Conservation (phyloP, 30 jellyfish, hydroid and myxozoan species). For the Hydractinia echinata region DNA sequence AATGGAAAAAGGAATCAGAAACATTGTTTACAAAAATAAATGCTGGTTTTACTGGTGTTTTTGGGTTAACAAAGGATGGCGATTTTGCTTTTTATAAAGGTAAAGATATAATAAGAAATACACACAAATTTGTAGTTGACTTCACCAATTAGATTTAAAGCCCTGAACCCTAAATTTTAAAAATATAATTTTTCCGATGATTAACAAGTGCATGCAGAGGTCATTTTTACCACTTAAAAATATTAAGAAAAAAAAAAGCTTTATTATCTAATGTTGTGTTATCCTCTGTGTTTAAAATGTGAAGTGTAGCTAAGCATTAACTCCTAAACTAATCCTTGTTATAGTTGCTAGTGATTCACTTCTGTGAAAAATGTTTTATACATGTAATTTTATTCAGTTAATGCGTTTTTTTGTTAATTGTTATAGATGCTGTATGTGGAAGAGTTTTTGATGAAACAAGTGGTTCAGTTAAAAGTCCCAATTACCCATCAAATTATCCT, state of each 20-base stretch:
- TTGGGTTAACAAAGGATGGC: slow-evolving; percentile 62
- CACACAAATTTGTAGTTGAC: too few relatives aligned
- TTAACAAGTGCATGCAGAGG: too few relatives aligned
- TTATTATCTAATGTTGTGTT: too few relatives aligned
- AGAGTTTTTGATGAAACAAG: slow-evolving; percentile 53
- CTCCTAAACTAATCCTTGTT: too few relatives aligned
- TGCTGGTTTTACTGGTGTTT: slow-evolving; percentile 65
- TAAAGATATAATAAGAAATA: background rate
- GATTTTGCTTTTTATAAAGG: slow-evolving; percentile 51
- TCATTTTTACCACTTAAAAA: too few relatives aligned
- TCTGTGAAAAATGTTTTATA: too few relatives aligned
- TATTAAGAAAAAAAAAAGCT: too few relatives aligned
- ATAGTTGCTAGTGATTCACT: too few relatives aligned
- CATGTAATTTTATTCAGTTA: too few relatives aligned
- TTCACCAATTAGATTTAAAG: background rate
- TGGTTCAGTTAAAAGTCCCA: slow-evolving; percentile 84
- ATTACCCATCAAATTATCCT: slow-evolving; percentile 69
- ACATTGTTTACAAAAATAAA: slow-evolving; percentile 34
- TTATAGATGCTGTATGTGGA: slow-evolving; percentile 76
- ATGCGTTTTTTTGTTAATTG: background rate
- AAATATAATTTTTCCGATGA: too few relatives aligned
- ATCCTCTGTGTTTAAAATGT: too few relatives aligned
- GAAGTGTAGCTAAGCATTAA: too few relatives aligned
- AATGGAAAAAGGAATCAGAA: slow-evolving; percentile 30
- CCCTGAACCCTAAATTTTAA: background rate